Conservation (phyloP, 1,140 invertebrate species). For the Panagrolaimus sp. region DNA sequence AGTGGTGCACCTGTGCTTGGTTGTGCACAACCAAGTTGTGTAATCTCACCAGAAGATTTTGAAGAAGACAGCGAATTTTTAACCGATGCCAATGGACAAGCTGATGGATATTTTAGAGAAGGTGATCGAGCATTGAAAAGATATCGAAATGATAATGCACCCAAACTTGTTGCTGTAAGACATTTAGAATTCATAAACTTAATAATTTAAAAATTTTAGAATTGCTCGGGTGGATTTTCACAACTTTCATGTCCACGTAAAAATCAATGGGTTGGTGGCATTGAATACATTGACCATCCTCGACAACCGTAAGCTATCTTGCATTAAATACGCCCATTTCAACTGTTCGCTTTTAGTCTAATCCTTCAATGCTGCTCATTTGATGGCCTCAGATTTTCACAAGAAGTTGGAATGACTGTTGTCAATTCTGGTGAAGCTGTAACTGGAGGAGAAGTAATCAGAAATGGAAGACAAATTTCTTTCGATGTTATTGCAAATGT, state of each 20-base stretch:
- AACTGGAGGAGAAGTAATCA: constrained; percentile 53
- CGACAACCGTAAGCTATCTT: constrained; percentile 47
- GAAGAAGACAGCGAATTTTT: constrained; percentile 45
- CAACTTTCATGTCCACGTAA: constrained; percentile 53
- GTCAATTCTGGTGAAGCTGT: constrained; percentile 51
- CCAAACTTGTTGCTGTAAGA: constrained; percentile 44
- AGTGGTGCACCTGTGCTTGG: constrained; percentile 52
- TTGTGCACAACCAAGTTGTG: constrained; percentile 53
- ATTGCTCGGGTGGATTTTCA: constrained; percentile 47
- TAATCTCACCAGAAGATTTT: constrained; percentile 34
- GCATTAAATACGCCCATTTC: background rate
- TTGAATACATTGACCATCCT: constrained; percentile 56
- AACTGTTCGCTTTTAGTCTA: constrained; percentile 46
- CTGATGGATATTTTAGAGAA: constrained; percentile 53
- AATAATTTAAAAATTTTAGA: constrained; percentile 39
- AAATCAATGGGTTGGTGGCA: constrained; percentile 56
- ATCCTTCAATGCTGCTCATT: constrained; percentile 56
- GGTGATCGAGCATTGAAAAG: constrained; percentile 45
- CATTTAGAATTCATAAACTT: background rate
- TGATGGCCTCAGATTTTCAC: constrained; percentile 53
- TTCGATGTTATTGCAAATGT: constrained; percentile 57
- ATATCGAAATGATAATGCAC: constrained; percentile 36
- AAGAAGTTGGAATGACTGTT: constrained; percentile 52
- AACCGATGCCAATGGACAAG: constrained; percentile 43
- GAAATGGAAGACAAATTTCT: constrained; percentile 53